Conservation (phyloP, 30 jellyfish, hydroid and myxozoan species). For the Cassiopea xamachana region DNA sequence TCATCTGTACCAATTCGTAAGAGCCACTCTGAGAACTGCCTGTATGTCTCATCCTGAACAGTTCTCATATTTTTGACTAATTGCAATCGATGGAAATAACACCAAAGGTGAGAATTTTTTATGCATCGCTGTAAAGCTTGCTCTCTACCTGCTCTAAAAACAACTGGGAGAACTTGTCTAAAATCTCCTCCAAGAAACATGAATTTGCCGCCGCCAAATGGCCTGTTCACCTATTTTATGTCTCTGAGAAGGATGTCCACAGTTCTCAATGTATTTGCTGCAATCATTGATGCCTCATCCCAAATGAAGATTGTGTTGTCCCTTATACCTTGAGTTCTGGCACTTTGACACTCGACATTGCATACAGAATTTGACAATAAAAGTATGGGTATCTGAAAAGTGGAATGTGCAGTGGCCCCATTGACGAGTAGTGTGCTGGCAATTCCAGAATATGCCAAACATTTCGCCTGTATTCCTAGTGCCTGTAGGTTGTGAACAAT, state of each 20-base stretch:
- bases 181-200: no score
- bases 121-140: conserved; percentile 20
- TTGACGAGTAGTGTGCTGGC: no score
- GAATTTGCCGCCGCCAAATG: no score
- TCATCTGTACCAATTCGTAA: conserved; percentile 49
- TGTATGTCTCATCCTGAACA: conserved; percentile 26
- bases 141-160: conserved; percentile 59
- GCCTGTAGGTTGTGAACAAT: no score
- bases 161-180: conserved; percentile 66
- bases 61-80: conserved; percentile 54
- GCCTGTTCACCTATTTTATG: conserved; percentile 18
- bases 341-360: no score
- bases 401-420: no score
- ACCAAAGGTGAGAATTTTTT: no score
- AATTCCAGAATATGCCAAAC: neutral
- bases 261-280: neutral
- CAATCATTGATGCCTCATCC: conserved; percentile 14
- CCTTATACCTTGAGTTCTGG: neutral
- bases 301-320: no score
- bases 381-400: no score
- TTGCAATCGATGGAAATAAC: conserved; percentile 49
- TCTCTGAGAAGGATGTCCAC: conserved; percentile 49
- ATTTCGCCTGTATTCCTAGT: no score
- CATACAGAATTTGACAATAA: no score
- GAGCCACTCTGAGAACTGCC: conserved; percentile 57